Evolutionary conservation across 2,113 vertebrate genomes (phyloP), one percentile per base, ranked within the genome.

Genomic region (Boleophthalmus pectinirostris): DNA sequence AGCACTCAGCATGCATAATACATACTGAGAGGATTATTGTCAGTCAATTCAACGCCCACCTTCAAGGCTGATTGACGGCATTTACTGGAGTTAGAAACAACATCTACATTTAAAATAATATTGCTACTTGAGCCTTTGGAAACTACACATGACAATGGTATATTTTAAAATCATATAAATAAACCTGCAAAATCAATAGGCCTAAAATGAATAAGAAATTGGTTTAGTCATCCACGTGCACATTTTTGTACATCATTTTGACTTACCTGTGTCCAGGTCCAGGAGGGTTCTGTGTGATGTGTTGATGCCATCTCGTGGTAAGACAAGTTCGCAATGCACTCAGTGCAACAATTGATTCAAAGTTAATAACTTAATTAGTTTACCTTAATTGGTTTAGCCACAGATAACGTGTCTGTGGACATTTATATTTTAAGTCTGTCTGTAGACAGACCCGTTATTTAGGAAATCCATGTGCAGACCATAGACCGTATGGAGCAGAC

Each of bases 261-360:
- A 24, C 24, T 25, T 29, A 4, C 57, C 4, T 16, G 54, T 5
- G 21, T 25, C 23, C 3, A 13, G n/a, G 21, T 4, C n/a, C 15
- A 18, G 47, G 16, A 9, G 2, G 0, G 47, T 5, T 68, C 10
- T 23, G 2, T 0, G 11, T 69, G 45, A 14, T 66, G 23, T 68
- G 38, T 68, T 88, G 65, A 72, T 80, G 73, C 86, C 82, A 67
- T 64, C 89, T 63, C 53, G 81, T 87, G 87, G 74, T 21, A 21
- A n/a, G 9, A n/a, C 20, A 54, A 54, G 4, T 51, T 49, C 47
- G 6, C 47, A 20, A 49, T 16, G 15, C 7, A n/a, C 0, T 8
- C 20, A 18, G 10, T 7, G n/a, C 51, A n/a, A 54, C 3, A 5
- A 51, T 51, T 20, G 16, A 51, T 51, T 51, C 15, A 2, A 5